Conservation (phyloP, 1,140 invertebrate species). For the Drosophila bipectinata region DNA sequence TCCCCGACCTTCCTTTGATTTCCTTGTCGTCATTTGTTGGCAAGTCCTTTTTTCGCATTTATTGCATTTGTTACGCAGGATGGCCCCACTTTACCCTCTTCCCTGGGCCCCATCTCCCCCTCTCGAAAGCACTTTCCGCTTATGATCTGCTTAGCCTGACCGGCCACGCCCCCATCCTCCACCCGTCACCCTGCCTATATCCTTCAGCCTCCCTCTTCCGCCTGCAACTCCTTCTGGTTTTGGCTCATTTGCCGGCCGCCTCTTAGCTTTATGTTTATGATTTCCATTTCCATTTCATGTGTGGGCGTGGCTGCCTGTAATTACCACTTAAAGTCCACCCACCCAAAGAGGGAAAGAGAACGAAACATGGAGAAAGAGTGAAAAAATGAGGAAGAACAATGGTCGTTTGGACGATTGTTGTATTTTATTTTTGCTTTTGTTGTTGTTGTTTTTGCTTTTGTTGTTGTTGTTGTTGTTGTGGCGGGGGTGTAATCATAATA, state of each 20-base stretch:
- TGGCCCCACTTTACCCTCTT: slow-evolving; percentile 8
- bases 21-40: slow-evolving; percentile 72
- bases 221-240: slow-evolving; percentile 29
- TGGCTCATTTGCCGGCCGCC: slow-evolving; percentile 69
- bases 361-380: not conserved
- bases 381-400: slow-evolving; percentile 61
- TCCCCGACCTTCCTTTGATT: slow-evolving; percentile 9
- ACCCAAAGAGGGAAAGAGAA: not conserved
- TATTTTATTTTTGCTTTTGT: not conserved
- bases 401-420: slow-evolving; percentile 30
- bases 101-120: not conserved
- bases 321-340: slow-evolving; percentile 71
- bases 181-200: not conserved
- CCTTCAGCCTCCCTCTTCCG: not conserved
- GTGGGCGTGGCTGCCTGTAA: slow-evolving; percentile 71
- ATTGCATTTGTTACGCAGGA: slow-evolving; percentile 78
- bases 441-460: not conserved
- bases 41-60: slow-evolving; percentile 69
- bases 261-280: slow-evolving; percentile 80
- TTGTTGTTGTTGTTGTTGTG: slow-evolving; percentile 4
- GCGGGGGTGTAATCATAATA: slow-evolving; percentile 76
- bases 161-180: not conserved
- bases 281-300: slow-evolving; percentile 59
- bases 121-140: slow-evolving; percentile 65
- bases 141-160: slow-evolving; percentile 65